A percentile compares a stretch with the other conserved stretches of the same genome.
Evolutionary conservation across 2,888 invertebrate species (phyloP).

Genomic region (Oxyteleia sp.): DNA sequence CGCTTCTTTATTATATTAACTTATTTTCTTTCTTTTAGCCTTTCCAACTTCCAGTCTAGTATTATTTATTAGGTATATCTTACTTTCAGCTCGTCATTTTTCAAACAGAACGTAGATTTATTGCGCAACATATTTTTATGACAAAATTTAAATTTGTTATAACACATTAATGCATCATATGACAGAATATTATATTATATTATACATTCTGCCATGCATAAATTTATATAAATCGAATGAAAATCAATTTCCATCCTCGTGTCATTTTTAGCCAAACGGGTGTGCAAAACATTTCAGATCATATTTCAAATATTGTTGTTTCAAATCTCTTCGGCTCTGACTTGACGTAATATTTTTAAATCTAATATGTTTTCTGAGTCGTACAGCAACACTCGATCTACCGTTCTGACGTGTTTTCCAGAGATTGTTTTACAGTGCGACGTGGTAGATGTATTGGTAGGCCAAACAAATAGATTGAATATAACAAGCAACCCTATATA

Average conservation of each 20-base stretch:
- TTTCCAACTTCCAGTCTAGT: no score
- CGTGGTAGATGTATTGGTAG: no score
- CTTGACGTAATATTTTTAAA: slow-evolving; percentile 24
- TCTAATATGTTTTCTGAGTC: slow-evolving; percentile 23
- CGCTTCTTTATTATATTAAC: no score
- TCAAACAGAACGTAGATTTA: background rate
- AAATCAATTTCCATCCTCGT: slow-evolving; percentile 9
- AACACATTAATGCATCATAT: no score
- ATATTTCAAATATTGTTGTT: no score
- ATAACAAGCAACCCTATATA: no score
- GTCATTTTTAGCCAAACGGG: slow-evolving; percentile 6
- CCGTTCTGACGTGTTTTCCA: no score
- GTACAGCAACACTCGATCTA: no score
- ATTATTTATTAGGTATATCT: background rate
- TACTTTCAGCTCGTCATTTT: background rate
- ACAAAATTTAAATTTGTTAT: slow-evolving; percentile 1
- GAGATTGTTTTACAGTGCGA: no score
- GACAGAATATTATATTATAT: no score
- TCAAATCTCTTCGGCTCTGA: slow-evolving; percentile 10
- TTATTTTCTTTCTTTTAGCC: no score
- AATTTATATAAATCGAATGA: slow-evolving; percentile 12
- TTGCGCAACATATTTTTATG: background rate
- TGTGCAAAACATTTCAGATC: slow-evolving; percentile 4
- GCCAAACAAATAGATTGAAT: no score
- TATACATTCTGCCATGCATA: background rate